These are phyloP conservation scores for Apoda limacodes DNA, from an alignment of 2,888 invertebrate genomes.

Conservation along the genomic window DNA sequence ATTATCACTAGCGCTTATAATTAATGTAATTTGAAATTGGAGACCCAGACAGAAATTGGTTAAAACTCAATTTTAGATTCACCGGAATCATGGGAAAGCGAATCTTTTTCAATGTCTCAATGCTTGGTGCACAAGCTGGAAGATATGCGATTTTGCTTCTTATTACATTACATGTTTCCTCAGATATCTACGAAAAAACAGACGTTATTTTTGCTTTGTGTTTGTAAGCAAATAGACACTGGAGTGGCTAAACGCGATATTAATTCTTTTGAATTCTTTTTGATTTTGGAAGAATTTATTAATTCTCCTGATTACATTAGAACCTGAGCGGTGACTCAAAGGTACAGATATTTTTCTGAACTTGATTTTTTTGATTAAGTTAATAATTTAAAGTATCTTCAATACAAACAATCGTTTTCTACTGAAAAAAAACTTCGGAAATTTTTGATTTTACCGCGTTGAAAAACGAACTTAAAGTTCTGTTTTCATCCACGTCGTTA, in stretches of 20 bases:
- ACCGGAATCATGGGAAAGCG: constrained; percentile 8
- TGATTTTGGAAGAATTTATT: background rate
- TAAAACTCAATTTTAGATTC: constrained; percentile 1
- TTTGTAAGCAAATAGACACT: constrained; percentile 10
- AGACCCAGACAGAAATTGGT: constrained; percentile 1
- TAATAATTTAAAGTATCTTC: constrained; percentile 6
- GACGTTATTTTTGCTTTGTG: constrained; percentile 7
- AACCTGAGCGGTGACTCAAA: constrained; percentile 4
- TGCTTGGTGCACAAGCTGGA: constrained; percentile 2
- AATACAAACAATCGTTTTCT: constrained; percentile 1
- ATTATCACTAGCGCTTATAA: constrained; percentile 7
- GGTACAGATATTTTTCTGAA: constrained; percentile 7
- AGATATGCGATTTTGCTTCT: constrained; percentile 11
- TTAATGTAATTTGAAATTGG: constrained; percentile 9
- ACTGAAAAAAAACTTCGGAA: constrained; percentile 2
- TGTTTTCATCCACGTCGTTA: constrained; percentile 6
- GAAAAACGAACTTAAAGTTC: constrained; percentile 10
- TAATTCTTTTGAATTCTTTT: constrained; percentile 2
- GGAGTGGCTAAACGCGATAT: constrained; percentile 4
- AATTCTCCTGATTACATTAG: background rate
- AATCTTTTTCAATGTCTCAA: background rate
- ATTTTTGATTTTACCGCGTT: constrained; percentile 8
- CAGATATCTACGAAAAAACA: constrained; percentile 9
- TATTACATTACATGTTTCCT: constrained; percentile 10
- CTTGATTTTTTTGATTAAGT: constrained; percentile 7